Base-by-base conservation (phyloP, 1,140 invertebrate genomes). In the Drosophila melanica region DNA sequence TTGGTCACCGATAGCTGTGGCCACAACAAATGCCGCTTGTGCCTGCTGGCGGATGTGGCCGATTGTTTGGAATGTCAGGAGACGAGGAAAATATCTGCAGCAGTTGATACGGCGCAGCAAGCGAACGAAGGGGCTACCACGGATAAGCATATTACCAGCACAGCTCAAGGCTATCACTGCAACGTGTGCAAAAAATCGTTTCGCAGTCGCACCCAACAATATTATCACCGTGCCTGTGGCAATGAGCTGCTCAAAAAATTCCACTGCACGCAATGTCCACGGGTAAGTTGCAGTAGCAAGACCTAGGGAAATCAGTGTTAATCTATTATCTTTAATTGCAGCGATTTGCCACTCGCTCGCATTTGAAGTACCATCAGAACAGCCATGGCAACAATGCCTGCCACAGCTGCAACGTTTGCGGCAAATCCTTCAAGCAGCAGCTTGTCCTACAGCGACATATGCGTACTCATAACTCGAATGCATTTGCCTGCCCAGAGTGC, bases 131-230 rank as follows among this genome's bases (percentile, higher is more conserved):
- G 10, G 1, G 47, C 10, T 0, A 42, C 60, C 0, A 65, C 35
- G 5, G 44, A 63, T n/a, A 62, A 64, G 30, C 60, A 71, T 2
- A 84, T 84, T 10, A 42, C 42, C 8, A 58, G 39, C 11, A 87
- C 74, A 0, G 41, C 44, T 7, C 27, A 68, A 1, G 75, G 84
- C 10, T 94, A 93, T 62, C 76, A 91, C 18, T 94, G 94, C 60
- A 93, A 92, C 7, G 76, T 93, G 1, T 94, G 94, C 66, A 92
- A 93, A 3, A 94, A 93, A 74, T 93, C 90, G 33, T 94, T 94
- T 44, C 91, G 92, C 45, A 92, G 93, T 60, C 87, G 93, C 0
- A 93, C 92, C 4, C 93, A 93, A 65, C 93, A 94, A 42, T 93
- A 92, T 30, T 94, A 94, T 55, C 93, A 94, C 80, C 92, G 92